phyloP scores from a whole-genome alignment of 2,797 vertebrate genomes.

The Myiotriccus ornatus region DNA sequence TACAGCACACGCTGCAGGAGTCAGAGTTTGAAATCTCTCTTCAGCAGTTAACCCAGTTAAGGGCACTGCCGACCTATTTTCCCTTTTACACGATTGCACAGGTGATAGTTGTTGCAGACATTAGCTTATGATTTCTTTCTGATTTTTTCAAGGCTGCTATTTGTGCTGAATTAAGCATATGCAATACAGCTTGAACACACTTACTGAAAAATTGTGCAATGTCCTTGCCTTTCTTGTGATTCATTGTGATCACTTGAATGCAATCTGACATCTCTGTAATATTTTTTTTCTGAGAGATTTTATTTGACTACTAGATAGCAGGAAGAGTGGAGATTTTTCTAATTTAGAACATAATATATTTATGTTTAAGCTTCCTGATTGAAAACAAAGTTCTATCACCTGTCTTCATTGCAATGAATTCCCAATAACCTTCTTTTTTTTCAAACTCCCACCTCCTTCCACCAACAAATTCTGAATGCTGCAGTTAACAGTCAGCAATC shows the following conservation, averaged over 20 bases:
- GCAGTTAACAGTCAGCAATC: constrained; percentile 71
- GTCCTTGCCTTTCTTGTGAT: not conserved
- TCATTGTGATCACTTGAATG: constrained; percentile 22
- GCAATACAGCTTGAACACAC: not conserved
- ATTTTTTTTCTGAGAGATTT: constrained; percentile 17
- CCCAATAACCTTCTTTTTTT: constrained; percentile 22
- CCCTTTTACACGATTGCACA: not conserved
- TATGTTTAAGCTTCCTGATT: constrained; percentile 60
- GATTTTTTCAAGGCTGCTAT: not conserved
- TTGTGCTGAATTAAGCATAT: not conserved
- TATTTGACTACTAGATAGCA: constrained; percentile 37
- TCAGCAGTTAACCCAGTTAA: not conserved
- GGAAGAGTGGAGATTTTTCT: constrained; percentile 26
- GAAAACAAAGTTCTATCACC: constrained; percentile 54
- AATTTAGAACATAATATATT: constrained; percentile 52
- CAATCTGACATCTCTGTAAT: constrained; percentile 1
- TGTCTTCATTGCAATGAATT: constrained; percentile 34
- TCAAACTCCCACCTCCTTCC: constrained; percentile 12
- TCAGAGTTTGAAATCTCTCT: not conserved
- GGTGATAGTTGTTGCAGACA: not conserved
- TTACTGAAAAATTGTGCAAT: not conserved
- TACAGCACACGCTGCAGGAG: not conserved
- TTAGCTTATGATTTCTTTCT: not conserved
- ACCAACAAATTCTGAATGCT: constrained; percentile 68
- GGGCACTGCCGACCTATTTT: not conserved